Base-by-base conservation (phyloP, 1,140 invertebrate genomes). In the Achatina immaculata region DNA sequence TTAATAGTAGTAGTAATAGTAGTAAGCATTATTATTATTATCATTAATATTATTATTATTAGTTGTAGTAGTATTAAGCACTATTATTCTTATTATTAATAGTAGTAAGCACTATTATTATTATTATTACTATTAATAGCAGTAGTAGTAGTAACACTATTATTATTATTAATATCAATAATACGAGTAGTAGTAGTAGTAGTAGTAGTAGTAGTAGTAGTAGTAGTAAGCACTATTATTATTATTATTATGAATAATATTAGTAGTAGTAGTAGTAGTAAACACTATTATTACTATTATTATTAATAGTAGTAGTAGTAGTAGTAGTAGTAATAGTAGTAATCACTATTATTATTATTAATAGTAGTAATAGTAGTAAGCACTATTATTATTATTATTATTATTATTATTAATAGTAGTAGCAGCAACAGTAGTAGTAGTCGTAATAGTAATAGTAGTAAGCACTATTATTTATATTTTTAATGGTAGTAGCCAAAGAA, bases 11-110 rank as follows among this genome's bases (percentile, higher is more conserved):
- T n/a, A n/a, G n/a, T n/a, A n/a, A n/a, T n/a, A n/a, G n/a, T n/a
- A n/a, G n/a, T n/a, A n/a, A n/a, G n/a, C n/a, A n/a, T n/a, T n/a
- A 42, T 42, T 72, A 72, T 72, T 72, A 72, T 72, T 72, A 72
- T 72, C 40, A 38, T 72, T 72, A 72, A 36, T 72, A 72, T 72
- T 72, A 72, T 38, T 72, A 72, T 72, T 72, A 72, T 72, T 72
- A 38, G 14, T 28, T 19, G 11, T 42, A 38, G 9, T 72, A 38
- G 9, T 72, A 38, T 38, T 42, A 38, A 19, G 14, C 9, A 42
- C 28, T 72, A 72, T 42, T 72, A 72, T 42, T 72, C 34, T 42
- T 72, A 72, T 42, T 72, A n/a, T n/a, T n/a, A n/a, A n/a, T n/a
- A n/a, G n/a, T n/a, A n/a, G n/a, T n/a, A n/a, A n/a, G n/a, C n/a